phyloP scores from a whole-genome alignment of 2,888 invertebrate genomes.

The Apeira syringaria region DNA sequence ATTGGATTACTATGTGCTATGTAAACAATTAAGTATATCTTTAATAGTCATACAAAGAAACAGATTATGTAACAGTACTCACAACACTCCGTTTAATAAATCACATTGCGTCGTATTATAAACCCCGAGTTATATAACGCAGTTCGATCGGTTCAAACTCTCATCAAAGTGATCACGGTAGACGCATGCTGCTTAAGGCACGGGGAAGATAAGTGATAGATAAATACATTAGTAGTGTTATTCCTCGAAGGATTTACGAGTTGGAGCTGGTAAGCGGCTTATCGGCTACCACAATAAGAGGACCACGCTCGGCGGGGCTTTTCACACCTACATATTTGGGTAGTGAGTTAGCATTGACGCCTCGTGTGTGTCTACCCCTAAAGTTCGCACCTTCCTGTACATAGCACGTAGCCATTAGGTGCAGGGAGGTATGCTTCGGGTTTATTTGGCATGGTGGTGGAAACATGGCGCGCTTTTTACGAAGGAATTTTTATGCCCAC shows the following conservation, averaged over 20 bases:
- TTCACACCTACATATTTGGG: conserved; percentile 81
- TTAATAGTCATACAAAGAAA: too few relatives aligned
- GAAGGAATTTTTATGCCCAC: too few relatives aligned
- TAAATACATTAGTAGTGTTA: conserved; percentile 11
- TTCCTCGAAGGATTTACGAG: conserved; percentile 59
- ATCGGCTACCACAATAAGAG: conserved; percentile 68
- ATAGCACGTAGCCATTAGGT: conserved; percentile 70
- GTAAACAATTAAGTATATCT: too few relatives aligned
- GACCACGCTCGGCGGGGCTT: conserved; percentile 61
- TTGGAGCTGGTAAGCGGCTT: conserved; percentile 71
- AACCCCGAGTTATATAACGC: conserved; percentile 23
- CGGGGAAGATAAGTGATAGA: conserved; percentile 2
- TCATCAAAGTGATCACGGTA: conserved; percentile 25
- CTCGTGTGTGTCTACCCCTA: conserved; percentile 75
- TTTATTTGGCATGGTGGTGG: conserved; percentile 5
- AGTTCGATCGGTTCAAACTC: conserved; percentile 27
- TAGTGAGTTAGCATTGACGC: conserved; percentile 75
- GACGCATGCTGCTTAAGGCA: conserved; percentile 11
- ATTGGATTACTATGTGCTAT: too few relatives aligned
- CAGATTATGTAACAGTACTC: too few relatives aligned
- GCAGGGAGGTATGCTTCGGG: conserved; percentile 30
- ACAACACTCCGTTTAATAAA: too few relatives aligned
- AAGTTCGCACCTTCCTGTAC: conserved; percentile 73
- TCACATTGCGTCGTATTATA: conserved; percentile 21
- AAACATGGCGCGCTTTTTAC: too few relatives aligned